Conservation (phyloP, 2,797 vertebrate genomes). For the Echeneis naucrates region DNA sequence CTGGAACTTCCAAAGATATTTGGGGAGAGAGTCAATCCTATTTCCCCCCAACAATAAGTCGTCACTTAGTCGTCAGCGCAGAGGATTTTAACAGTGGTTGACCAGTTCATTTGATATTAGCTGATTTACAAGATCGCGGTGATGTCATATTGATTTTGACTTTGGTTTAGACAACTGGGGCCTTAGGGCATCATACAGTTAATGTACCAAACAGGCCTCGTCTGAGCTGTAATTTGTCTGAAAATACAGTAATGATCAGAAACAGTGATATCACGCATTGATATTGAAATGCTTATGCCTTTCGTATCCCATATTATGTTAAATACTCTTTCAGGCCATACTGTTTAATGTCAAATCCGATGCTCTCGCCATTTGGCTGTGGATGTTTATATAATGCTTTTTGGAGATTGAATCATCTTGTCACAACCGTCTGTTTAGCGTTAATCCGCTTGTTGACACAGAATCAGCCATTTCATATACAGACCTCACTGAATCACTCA, state of each 20-base stretch:
- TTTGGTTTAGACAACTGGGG: not conserved
- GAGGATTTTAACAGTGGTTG: not conserved
- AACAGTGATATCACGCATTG: not conserved
- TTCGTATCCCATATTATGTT: not conserved
- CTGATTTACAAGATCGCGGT: not conserved
- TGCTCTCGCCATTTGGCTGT: not conserved
- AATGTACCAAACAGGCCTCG: not conserved
- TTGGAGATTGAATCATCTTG: not conserved
- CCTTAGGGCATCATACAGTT: not conserved
- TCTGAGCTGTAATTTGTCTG: not conserved
- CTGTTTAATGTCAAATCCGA: not conserved
- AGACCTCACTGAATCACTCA: not conserved
- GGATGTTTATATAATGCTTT: not conserved
- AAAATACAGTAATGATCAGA: not conserved
- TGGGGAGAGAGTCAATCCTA: not conserved
- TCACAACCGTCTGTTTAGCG: not conserved
- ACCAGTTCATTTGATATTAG: not conserved
- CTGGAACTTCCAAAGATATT: slow-evolving; percentile 47
- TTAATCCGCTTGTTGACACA: not conserved
- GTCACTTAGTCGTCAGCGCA: not conserved
- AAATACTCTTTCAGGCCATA: not conserved
- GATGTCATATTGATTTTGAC: not conserved
- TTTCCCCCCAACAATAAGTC: not conserved
- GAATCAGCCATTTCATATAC: not conserved
- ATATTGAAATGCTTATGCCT: not conserved